These are phyloP conservation scores for Galaxias olidus DNA, from an alignment of 2,797 vertebrate species.

Conservation along the genomic window DNA sequence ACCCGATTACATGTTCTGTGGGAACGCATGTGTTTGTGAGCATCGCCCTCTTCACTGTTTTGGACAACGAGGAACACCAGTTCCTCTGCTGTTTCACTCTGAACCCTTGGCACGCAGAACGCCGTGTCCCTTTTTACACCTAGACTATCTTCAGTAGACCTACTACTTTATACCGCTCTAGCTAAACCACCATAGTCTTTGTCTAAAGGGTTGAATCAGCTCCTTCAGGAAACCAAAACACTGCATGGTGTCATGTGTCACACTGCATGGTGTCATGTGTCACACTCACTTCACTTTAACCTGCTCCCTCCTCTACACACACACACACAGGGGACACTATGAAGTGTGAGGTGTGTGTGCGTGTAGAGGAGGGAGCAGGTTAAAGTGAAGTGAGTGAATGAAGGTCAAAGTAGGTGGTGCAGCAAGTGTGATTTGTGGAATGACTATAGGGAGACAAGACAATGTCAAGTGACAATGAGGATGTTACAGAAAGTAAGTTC, in stretches of 20 bases:
- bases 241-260: too few relatives aligned
- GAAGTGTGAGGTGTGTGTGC: background rate
- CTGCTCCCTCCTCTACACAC: background rate
- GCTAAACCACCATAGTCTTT: too few relatives aligned
- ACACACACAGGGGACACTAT: background rate
- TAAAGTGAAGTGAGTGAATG: too few relatives aligned
- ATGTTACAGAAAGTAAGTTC: background rate
- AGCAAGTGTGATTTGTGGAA: too few relatives aligned
- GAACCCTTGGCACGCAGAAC: constrained; percentile 45
- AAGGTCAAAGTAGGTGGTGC: too few relatives aligned
- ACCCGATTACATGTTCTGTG: constrained; percentile 27
- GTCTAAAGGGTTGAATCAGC: too few relatives aligned
- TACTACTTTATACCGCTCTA: background rate
- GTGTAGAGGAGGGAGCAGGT: background rate
- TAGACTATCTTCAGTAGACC: constrained; percentile 3
- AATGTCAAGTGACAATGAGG: background rate
- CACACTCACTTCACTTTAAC: too few relatives aligned
- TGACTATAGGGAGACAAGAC: too few relatives aligned
- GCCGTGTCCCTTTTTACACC: constrained; percentile 46
- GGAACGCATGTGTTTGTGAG: constrained; percentile 56
- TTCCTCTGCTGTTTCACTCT: constrained; percentile 46
- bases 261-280: too few relatives aligned
- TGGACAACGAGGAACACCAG: constrained; percentile 55
- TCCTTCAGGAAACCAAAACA: too few relatives aligned
- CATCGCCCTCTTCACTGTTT: constrained; percentile 50